A percentile compares a stretch with the other conserved stretches of the same genome.
Conservation (phyloP, 2,113 vertebrate genomes). For the Anser cygnoides region DNA sequence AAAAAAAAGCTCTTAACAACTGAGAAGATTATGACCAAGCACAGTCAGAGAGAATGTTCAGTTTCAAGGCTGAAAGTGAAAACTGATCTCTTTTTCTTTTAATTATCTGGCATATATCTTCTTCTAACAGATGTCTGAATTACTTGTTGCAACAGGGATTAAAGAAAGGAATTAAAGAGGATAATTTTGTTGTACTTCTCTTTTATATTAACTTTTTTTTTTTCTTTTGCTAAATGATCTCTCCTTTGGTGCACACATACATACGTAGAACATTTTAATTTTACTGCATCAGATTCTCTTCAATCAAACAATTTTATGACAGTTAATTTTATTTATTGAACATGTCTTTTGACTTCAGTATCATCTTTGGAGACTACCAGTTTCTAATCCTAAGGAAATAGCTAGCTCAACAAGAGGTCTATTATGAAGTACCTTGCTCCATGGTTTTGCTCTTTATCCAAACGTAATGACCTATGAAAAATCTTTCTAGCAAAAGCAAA, state of each 20-base stretch:
- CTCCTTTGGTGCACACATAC: fast-evolving
- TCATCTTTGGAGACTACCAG: not conserved
- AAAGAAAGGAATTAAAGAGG: not conserved
- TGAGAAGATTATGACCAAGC: not conserved
- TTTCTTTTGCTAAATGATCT: not conserved
- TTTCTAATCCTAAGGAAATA: not conserved
- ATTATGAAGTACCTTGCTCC: not conserved
- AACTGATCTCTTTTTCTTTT: not conserved
- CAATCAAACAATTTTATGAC: not conserved
- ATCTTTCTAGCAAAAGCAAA: not conserved
- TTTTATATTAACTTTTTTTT: not conserved
- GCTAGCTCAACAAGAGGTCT: not conserved
- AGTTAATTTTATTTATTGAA: not conserved
- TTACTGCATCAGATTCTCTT: not conserved
- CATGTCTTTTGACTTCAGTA: not conserved
- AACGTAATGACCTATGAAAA: not conserved
- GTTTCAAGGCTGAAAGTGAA: not conserved
- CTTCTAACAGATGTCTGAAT: not conserved
- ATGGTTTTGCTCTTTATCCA: not conserved
- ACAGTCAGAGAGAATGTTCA: not conserved
- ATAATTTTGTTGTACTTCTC: not conserved
- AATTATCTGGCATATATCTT: not conserved
- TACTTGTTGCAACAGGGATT: not conserved
- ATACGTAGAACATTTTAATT: not conserved
- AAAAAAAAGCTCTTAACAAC: not conserved